Evolutionary conservation across 2,888 invertebrate genomes (phyloP).

Genomic region (Euphydryas editha): DNA sequence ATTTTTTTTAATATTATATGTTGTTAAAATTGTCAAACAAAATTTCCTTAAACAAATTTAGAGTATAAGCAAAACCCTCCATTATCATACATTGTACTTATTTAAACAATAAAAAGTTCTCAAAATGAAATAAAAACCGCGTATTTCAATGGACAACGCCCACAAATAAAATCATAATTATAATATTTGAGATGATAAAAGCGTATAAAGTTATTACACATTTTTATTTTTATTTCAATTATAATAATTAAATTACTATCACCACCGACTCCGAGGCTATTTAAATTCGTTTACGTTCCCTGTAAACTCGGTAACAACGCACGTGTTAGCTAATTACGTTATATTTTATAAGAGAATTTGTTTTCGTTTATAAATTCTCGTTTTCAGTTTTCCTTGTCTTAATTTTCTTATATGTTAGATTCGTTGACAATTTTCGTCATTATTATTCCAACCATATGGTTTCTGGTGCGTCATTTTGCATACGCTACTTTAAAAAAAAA

Average conservation of each 20-base stretch:
- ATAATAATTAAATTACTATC: background rate
- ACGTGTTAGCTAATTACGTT: constrained; percentile 27
- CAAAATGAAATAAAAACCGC: background rate
- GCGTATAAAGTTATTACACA: background rate
- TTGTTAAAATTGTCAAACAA: no score
- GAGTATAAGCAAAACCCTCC: no score
- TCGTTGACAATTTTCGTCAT: no score
- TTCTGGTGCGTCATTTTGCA: no score
- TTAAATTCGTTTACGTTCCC: background rate
- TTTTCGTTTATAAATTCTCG: background rate
- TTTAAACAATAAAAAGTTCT: no score
- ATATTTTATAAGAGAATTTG: constrained; percentile 3
- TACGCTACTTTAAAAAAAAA: no score
- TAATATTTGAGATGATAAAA: background rate
- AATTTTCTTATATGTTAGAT: no score
- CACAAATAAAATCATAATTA: background rate
- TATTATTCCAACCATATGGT: no score
- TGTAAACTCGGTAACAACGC: constrained; percentile 16
- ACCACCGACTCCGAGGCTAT: background rate
- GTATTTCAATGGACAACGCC: background rate
- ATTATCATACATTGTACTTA: no score
- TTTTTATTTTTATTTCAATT: background rate
- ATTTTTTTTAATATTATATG: no score
- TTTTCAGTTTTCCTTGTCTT: background rate
- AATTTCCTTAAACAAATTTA: no score